Conservation (phyloP, 2,888 invertebrate genomes). For the Abrostola triplasia region DNA sequence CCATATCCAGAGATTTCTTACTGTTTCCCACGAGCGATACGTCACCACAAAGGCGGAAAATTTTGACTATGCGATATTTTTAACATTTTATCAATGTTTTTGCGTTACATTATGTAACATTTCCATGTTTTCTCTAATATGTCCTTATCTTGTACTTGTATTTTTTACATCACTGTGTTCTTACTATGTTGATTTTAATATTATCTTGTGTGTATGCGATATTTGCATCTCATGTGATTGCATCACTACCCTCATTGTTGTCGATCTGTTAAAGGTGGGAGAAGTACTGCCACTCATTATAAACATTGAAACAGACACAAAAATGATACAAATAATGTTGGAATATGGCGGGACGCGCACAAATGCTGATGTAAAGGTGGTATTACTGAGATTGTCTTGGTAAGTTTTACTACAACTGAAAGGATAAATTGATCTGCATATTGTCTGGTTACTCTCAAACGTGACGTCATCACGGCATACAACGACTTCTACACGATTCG, state of each 20-base stretch:
- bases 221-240: slow-evolving; percentile 73
- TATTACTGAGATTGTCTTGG: slow-evolving; percentile 60
- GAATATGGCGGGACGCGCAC: slow-evolving; percentile 56
- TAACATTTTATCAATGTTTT: slow-evolving; percentile 44
- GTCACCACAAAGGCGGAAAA: slow-evolving; percentile 54
- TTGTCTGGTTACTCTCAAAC: slow-evolving; percentile 49
- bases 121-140: slow-evolving; percentile 50
- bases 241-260: slow-evolving; percentile 77
- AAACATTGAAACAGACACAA: slow-evolving; percentile 64
- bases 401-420: slow-evolving; percentile 62
- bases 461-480: slow-evolving; percentile 5
- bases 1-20: slow-evolving; percentile 56
- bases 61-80: slow-evolving; percentile 41
- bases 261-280: slow-evolving; percentile 86
- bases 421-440: slow-evolving; percentile 29
- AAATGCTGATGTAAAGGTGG: slow-evolving; percentile 61
- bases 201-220: slow-evolving; percentile 66
- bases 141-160: slow-evolving; percentile 46
- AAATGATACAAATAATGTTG: slow-evolving; percentile 59
- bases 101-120: slow-evolving; percentile 55
- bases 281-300: slow-evolving; percentile 65
- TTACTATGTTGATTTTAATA: slow-evolving; percentile 54
- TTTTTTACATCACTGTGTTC: slow-evolving; percentile 52
- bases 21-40: slow-evolving; percentile 51
- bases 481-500: no score